Conservation (phyloP, 1,140 invertebrate species). For the Globodera ellingtonae region DNA sequence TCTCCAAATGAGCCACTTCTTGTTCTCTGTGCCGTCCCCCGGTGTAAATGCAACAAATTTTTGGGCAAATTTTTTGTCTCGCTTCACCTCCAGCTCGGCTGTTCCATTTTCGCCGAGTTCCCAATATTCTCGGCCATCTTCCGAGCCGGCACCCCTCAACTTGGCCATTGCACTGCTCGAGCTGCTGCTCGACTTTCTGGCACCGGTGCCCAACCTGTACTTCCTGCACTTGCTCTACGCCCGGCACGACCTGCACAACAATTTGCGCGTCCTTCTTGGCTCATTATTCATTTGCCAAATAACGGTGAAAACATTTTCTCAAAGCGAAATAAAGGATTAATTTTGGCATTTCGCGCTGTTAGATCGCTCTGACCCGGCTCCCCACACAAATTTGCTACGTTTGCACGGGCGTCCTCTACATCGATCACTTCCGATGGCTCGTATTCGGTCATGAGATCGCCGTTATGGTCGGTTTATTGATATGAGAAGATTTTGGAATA, state of each 20-base stretch:
- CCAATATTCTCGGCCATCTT: not conserved
- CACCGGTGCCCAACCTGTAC: constrained; percentile 28
- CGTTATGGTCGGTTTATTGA: constrained; percentile 16
- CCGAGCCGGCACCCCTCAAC: constrained; percentile 14
- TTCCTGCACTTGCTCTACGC: constrained; percentile 22
- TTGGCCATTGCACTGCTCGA: constrained; percentile 29
- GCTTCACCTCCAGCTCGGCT: not conserved
- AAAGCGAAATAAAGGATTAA: not conserved
- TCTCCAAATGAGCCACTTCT: not conserved
- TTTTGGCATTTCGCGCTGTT: constrained; percentile 9
- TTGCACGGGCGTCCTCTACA: constrained; percentile 24
- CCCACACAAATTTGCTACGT: constrained; percentile 31
- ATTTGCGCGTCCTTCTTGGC: constrained; percentile 28
- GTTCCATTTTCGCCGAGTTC: not conserved
- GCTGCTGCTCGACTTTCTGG: constrained; percentile 24
- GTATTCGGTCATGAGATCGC: constrained; percentile 33
- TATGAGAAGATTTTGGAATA: not conserved
- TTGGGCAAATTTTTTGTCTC: not conserved
- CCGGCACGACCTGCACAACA: constrained; percentile 35
- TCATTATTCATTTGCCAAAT: constrained; percentile 21
- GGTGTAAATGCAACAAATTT: not conserved
- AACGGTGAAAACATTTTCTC: constrained; percentile 2
- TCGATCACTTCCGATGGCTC: constrained; percentile 21
- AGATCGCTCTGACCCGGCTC: constrained; percentile 32
- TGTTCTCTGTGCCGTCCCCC: not conserved